A percentile compares a stretch with the other conserved stretches of the same genome.
Evolutionary conservation across 1,140 invertebrate genomes (phyloP).

Genomic region (Microplitis demolitor): DNA sequence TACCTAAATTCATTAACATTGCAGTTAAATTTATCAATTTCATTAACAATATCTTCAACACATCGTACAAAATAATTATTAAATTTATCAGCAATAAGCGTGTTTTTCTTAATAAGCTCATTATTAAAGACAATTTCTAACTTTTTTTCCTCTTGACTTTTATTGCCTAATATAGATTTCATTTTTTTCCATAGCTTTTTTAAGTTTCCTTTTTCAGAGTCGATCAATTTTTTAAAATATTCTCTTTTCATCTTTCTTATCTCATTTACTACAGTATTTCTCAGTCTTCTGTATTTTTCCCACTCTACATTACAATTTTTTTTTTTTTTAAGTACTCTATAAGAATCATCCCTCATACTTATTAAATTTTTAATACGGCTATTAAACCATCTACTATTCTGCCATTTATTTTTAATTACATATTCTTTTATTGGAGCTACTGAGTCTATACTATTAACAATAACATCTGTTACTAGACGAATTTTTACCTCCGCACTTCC

Average conservation of each 20-base stretch:
- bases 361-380: constrained; percentile 1
- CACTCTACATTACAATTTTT: constrained; percentile 9
- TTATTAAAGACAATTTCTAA: constrained; percentile 16
- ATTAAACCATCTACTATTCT: constrained; percentile 20
- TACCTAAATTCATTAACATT: neutral
- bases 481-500: too few species aligned
- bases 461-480: too few species aligned
- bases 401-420: constrained; percentile 7
- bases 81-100: constrained; percentile 23
- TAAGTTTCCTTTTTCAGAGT: constrained; percentile 3
- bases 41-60: constrained; percentile 18
- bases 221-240: constrained; percentile 9
- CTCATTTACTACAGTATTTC: constrained; percentile 6
- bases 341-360: constrained; percentile 7
- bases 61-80: constrained; percentile 20
- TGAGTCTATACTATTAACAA: too few species aligned
- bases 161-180: constrained; percentile 18
- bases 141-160: constrained; percentile 11
- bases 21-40: constrained; percentile 3
- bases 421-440: too few species aligned
- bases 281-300: constrained; percentile 18
- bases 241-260: constrained; percentile 22
- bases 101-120: neutral
- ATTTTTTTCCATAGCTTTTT: constrained; percentile 25
- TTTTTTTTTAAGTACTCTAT: constrained; percentile 16